These are phyloP conservation scores for Galerucella pusilla DNA, from an alignment of 2,888 invertebrate species.

Conservation along the genomic window DNA sequence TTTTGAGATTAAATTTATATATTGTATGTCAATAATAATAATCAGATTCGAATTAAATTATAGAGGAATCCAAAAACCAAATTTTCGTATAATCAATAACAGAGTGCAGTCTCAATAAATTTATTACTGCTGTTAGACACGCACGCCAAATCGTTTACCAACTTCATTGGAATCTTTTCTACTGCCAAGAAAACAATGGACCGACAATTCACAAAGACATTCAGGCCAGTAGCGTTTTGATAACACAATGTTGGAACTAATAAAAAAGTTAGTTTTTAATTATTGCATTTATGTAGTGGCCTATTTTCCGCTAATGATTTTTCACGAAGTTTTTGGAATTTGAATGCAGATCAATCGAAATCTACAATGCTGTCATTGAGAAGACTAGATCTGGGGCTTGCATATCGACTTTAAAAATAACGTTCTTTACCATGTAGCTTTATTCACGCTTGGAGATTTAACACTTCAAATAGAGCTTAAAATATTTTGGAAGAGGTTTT, in stretches of 20 bases:
- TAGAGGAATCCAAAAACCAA: constrained; percentile 25
- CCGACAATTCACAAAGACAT: constrained; percentile 10
- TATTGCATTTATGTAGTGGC: background rate
- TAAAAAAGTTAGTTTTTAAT: background rate
- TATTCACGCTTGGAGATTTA: background rate
- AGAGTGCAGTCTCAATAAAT: constrained; percentile 41
- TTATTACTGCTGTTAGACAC: constrained; percentile 40
- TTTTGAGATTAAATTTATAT: background rate
- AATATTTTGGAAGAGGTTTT: background rate
- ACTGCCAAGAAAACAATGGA: constrained; percentile 36
- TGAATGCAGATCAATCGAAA: background rate
- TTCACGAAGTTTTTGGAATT: background rate
- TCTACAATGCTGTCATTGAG: background rate
- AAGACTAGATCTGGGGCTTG: background rate
- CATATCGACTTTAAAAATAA: constrained; percentile 6
- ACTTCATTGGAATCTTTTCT: constrained; percentile 35
- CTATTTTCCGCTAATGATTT: background rate
- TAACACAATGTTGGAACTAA: background rate
- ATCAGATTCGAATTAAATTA: constrained; percentile 4
- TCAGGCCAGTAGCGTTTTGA: constrained; percentile 17
- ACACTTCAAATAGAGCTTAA: background rate
- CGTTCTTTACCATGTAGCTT: background rate
- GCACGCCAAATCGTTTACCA: constrained; percentile 40
- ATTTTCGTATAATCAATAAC: constrained; percentile 37
- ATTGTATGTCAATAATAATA: background rate